phyloP scores from a whole-genome alignment of 2,888 invertebrate species.

The Cephus nigrinus region DNA sequence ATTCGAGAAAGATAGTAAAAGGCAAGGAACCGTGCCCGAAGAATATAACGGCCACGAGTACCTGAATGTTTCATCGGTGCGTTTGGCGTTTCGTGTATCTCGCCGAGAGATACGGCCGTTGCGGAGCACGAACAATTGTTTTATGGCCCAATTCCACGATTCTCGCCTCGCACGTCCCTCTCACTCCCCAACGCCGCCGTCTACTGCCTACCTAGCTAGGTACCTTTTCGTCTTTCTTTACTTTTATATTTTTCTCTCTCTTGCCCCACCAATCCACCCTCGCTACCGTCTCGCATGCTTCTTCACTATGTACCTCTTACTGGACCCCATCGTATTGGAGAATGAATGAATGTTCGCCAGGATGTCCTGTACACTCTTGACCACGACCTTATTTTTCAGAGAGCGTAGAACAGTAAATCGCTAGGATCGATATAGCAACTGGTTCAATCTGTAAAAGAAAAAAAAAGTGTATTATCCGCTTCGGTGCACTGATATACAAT shows the following conservation, averaged over 20 bases:
- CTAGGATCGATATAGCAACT: neutral
- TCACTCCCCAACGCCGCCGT: neutral
- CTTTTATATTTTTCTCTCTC: conserved; percentile 5
- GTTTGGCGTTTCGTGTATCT: conserved; percentile 41
- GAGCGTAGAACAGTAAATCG: neutral
- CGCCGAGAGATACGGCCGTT: conserved; percentile 40
- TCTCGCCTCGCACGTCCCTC: conserved; percentile 20
- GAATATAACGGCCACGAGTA: conserved; percentile 15
- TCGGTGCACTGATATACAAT: neutral
- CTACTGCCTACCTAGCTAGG: conserved; percentile 13
- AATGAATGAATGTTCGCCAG: neutral
- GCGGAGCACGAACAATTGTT: conserved; percentile 37
- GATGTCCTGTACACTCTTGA: neutral
- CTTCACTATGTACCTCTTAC: neutral
- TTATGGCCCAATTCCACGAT: conserved; percentile 41
- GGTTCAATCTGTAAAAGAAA: neutral
- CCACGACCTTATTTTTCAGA: neutral
- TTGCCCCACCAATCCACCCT: neutral
- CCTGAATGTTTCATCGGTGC: conserved; percentile 12
- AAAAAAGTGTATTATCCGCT: neutral
- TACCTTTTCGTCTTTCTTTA: conserved; percentile 4
- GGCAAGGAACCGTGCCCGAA: conserved; percentile 11
- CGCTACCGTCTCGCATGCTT: neutral
- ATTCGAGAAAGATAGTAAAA: conserved; percentile 7
- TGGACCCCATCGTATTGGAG: neutral